Percentiles rank a stretch among this genome's conserved stretches.
Evolutionary conservation across 2,888 invertebrate species (phyloP).

Genomic region (Drosophila kanekoi): DNA sequence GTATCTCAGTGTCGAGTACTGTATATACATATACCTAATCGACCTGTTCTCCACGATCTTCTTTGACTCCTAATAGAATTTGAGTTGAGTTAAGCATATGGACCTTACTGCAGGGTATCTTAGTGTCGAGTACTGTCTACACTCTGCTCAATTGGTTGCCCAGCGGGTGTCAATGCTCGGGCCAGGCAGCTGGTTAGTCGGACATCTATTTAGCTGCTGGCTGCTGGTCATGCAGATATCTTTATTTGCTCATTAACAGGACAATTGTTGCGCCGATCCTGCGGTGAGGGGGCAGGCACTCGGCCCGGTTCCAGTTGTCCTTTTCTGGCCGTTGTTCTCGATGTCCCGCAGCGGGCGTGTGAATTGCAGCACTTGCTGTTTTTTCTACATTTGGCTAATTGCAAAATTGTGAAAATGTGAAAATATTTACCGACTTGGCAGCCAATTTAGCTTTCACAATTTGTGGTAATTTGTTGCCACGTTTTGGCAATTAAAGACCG

Average conservation of each 20-base stretch:
- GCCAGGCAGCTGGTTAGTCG: constrained; percentile 49
- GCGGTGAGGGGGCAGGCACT: constrained; percentile 38
- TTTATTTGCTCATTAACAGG: constrained; percentile 80
- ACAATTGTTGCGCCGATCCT: constrained; percentile 71
- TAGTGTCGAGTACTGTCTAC: not conserved
- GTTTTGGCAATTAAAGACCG: constrained; percentile 53
- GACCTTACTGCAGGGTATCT: constrained; percentile 28
- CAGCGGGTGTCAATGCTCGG: constrained; percentile 56
- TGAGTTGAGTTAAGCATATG: not conserved
- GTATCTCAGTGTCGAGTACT: too few species aligned
- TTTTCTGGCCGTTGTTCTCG: constrained; percentile 6
- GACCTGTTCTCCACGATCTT: too few species aligned
- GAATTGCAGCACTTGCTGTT: constrained; percentile 50
- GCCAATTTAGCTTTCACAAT: constrained; percentile 28
- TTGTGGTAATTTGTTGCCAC: constrained; percentile 38
- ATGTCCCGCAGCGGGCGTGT: constrained; percentile 68
- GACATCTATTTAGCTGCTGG: constrained; percentile 55
- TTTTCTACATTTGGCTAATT: constrained; percentile 12
- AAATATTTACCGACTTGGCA: constrained; percentile 3
- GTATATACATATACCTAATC: too few species aligned
- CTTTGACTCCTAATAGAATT: not conserved
- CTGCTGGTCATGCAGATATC: constrained; percentile 66
- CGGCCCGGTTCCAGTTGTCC: constrained; percentile 20
- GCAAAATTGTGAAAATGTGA: not conserved
- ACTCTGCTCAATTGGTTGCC: constrained; percentile 24